Evolutionary conservation across 53 echinoderm and acorn worm species (phyloP), one percentile per base, ranked within the genome.

Genomic region (Henricia sp.): DNA sequence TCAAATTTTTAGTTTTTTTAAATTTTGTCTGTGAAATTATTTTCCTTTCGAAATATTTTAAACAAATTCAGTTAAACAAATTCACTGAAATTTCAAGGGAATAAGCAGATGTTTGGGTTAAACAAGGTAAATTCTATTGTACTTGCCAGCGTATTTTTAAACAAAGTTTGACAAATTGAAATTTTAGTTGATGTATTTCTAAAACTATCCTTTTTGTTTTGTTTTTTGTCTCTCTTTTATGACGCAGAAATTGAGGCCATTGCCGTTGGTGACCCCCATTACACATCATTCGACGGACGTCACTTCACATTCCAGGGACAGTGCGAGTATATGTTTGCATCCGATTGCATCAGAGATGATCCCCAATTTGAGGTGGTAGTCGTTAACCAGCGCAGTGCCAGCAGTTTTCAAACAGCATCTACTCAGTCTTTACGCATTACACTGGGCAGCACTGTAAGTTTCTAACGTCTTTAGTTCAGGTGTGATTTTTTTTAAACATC

Each of bases 261-360:
- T 43, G 77, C 60, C 50, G 57, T 72, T 37, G 94, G 94, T 35
- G 91, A 94, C 72, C 94, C 94, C 17, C 91, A 88, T 48, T 88
- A 87, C 70, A 58, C 62, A 56, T 74, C 94, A 19, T 91, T 88
- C 59, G 94, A 94, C 70, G 82, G 71, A 10, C 85, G 88, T 35
- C 43, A 71, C 19, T 94, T 82, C 65, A 68, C 88, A 57, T 85
- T 76, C 50, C 82, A 85, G 37, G 94, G 94, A 29, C 35, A 69
- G 32, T 94, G 94, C 23, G 83, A 94, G 50, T 94, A 91, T 75
- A 52, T 87, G 70, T 33, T 91, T 11, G 59, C 88, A 0, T 83
- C 93, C 6, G 91, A 94, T 48, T 94, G 94, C 71, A 55, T 91
- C 2, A 82, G 88, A 2, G 86, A 69, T 48, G 66, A 83, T 43